Evolutionary conservation across 2,797 vertebrate genomes (phyloP), one percentile per base, ranked within the genome.

Genomic region (Urocyon cinereoargenteus): DNA sequence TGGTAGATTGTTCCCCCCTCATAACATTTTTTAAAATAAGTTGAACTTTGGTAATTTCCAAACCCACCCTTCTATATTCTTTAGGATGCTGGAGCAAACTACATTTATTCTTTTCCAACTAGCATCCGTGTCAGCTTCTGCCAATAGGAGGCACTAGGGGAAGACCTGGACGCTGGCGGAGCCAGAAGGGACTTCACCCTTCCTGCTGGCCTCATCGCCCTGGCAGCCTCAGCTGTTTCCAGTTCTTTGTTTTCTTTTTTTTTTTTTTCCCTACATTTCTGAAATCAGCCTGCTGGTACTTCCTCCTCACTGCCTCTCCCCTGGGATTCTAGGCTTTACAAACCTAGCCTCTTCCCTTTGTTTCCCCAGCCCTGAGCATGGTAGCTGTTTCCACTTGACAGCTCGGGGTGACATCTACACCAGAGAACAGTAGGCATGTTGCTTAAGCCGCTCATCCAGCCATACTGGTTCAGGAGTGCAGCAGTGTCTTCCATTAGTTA

Each of bases 101-200:
- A 3, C 26, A 0, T 31, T 75, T 77, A 6, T 73, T 90, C 31
- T 81, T 36, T 40, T 68, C 55, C 40, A 68, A 24, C 75, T 64
- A 0, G 57, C 3, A 15, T 64, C 24, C 7, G 0, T 15, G 15
- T 75, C 78, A 85, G 40, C 73, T 19, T 83, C 59, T 55, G 86
- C 94, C 88, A 64, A 5, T 26, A 86, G 93, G 94, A 86, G 94
- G 89, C 1, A 1, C 91, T 96, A n/a, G 79, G 93, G 89, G 61
- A 85, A 66, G 88, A 62, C 19, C 11, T 26, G 62, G 22, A 22
- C 0, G 4, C 36, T 53, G 6, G 22, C n/a, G 57, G 31, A 91
- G 34, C 57, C n/a, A 24, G 62, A 31, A 75, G 36, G 53, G 28
- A 1, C 55, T 15, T 21, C 1, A 11, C 31, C 7, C 26, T 34